Evolutionary conservation across 2,888 invertebrate genomes (phyloP), one percentile per base, ranked within the genome.

Genomic region (Morpho deidamia): DNA sequence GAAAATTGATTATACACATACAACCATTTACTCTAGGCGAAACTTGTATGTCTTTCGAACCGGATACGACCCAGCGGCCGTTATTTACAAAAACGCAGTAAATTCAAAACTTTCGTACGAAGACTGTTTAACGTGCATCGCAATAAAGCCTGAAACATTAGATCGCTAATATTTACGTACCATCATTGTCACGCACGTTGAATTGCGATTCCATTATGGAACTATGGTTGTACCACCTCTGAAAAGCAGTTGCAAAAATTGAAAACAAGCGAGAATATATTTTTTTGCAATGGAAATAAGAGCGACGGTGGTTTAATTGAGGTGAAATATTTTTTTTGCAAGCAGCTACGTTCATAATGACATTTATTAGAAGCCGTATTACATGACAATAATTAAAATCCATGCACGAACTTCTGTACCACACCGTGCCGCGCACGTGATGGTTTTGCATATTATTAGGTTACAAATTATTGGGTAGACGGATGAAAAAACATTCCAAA

Each of bases 341-440:
- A 63, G 61, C 68, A 69, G 74, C 72, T 72, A 79, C 79, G 76
- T 78, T 86, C 83, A 82, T 87, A 87, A 87, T 88, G 87, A 86
- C 88, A 87, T 88, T 88, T 88, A 88, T 88, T 88, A 88, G 84
- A 76, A 82, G 80, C 72, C 83, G 84, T 85, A 86, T 87, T 87
- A 88, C 87, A 88, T 87, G 87, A 85, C 76, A 85, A 87, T 88
- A 88, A 88, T 88, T 88, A 88, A 88, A 88, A 88, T 78, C 81
- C 78, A 88, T 88, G 87, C 88, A 88, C 88, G 88, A 88, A 88
- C 69, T 66, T 60, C 68, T 69, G 88, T 88, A 80, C 88, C 88
- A 83, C 66, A 79, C 84, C 75, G 88, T 87, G 64, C 87, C 84
- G 59, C 70, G 83, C 72, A 83, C 83, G 81, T 81, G 76, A 64